phyloP scores from a whole-genome alignment of 2,113 vertebrate species.

The Pygoscelis adeliae region DNA sequence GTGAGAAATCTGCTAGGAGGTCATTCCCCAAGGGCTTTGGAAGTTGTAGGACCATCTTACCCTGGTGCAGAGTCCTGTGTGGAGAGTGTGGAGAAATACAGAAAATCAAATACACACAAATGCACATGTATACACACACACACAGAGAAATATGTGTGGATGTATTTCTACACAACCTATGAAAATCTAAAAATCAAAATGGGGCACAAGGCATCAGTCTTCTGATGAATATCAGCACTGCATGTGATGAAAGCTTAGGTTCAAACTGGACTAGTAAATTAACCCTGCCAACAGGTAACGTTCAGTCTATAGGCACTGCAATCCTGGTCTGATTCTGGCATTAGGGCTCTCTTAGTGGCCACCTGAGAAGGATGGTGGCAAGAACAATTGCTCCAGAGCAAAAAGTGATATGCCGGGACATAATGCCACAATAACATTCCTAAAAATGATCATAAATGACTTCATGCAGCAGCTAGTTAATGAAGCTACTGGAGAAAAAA shows the following conservation, averaged over 20 bases:
- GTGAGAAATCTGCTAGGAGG: not conserved
- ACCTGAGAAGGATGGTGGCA: not conserved
- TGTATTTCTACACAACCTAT: not conserved
- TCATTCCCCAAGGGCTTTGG: not conserved
- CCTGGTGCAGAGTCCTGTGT: not conserved
- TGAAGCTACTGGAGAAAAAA: not conserved
- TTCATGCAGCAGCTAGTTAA: not conserved
- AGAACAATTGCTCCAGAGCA: not conserved
- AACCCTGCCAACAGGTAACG: not conserved
- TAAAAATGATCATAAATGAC: not conserved
- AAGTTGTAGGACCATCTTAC: not conserved
- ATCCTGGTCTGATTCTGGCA: not conserved
- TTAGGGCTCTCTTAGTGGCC: not conserved
- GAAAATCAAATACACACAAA: not conserved
- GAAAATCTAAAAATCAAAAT: not conserved
- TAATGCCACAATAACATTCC: not conserved
- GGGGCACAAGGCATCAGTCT: not conserved
- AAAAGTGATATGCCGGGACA: not conserved
- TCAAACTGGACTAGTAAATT: not conserved
- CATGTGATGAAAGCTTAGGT: not conserved
- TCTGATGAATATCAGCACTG: not conserved
- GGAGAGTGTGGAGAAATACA: not conserved
- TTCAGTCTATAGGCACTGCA: not conserved
- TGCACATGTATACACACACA: not conserved
- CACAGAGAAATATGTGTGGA: not conserved